Evolutionary conservation across 2,888 invertebrate species (phyloP).

Genomic region (Pollenia griseotomentosa): DNA sequence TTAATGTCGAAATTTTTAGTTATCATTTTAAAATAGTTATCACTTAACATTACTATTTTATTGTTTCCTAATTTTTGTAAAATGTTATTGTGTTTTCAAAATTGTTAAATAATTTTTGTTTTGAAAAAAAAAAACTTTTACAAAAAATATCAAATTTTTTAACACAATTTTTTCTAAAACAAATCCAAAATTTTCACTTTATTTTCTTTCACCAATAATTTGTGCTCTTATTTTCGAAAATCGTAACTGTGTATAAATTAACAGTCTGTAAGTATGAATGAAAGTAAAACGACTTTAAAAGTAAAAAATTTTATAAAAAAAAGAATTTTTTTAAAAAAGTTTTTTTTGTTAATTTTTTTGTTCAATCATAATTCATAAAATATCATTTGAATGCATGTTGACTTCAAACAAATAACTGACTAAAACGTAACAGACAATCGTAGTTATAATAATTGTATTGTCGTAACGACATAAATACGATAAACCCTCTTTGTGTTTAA

Average conservation of each 20-base stretch:
- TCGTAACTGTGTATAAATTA: slow-evolving; percentile 61
- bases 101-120: slow-evolving; percentile 16
- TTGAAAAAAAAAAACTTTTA: slow-evolving; percentile 3
- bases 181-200: slow-evolving; percentile 67
- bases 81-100: slow-evolving; percentile 20
- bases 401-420: neutral
- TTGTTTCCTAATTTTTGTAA: slow-evolving; percentile 7
- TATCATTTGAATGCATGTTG: slow-evolving; percentile 67
- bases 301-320: slow-evolving; percentile 37
- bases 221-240: slow-evolving; percentile 61
- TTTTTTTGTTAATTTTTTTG: slow-evolving; percentile 20
- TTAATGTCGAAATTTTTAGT: slow-evolving; percentile 4
- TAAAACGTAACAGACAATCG: neutral
- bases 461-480: no score
- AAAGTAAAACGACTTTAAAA: slow-evolving; percentile 48
- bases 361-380: slow-evolving; percentile 59
- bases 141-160: slow-evolving; percentile 24
- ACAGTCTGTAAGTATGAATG: slow-evolving; percentile 74
- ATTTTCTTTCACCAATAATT: slow-evolving; percentile 70
- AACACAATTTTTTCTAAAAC: slow-evolving; percentile 65
- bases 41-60: slow-evolving; percentile 56
- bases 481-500: no score
- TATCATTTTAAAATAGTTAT: slow-evolving; percentile 54
- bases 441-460: no score
- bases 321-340: slow-evolving; percentile 14